phyloP scores from a whole-genome alignment of 53 echinoderm and acorn worm species.

The Patiria pectinifera region DNA sequence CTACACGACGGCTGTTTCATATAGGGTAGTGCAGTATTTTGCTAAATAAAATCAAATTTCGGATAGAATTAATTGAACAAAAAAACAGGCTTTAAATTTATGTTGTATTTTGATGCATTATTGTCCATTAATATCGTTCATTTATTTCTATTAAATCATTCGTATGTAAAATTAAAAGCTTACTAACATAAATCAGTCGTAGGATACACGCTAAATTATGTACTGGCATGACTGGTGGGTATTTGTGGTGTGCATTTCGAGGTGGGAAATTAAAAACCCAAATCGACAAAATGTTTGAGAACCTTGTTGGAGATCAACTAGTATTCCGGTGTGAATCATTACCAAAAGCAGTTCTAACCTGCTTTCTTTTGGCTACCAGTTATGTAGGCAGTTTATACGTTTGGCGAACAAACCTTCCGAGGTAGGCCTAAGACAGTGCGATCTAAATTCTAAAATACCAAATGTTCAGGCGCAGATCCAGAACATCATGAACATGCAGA shows the following conservation, averaged over 20 bases:
- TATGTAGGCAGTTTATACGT: slow-evolving; percentile 96
- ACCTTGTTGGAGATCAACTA: background rate
- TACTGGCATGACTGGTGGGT: background rate
- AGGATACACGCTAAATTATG: background rate
- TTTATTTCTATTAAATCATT: background rate
- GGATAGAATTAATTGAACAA: background rate
- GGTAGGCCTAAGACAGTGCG: too few relatives aligned
- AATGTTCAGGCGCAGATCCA: too few relatives aligned
- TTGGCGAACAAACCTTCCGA: slow-evolving; percentile 87
- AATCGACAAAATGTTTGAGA: background rate
- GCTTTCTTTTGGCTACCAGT: slow-evolving; percentile 77
- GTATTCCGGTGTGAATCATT: slow-evolving; percentile 63
- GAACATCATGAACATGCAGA: too few relatives aligned
- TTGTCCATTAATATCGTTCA: background rate
- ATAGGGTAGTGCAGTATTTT: background rate
- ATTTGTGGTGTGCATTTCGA: too few relatives aligned
- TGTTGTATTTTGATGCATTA: background rate
- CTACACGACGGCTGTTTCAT: slow-evolving; percentile 43
- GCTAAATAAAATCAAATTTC: background rate
- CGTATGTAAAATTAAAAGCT: background rate
- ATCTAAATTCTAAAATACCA: too few relatives aligned
- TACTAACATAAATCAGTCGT: slow-evolving; percentile 21
- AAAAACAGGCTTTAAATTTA: background rate
- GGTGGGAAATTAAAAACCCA: background rate
- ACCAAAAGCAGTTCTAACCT: slow-evolving; percentile 74